phyloP scores from a whole-genome alignment of 2,888 invertebrate genomes.

The Charanyca ferruginea region DNA sequence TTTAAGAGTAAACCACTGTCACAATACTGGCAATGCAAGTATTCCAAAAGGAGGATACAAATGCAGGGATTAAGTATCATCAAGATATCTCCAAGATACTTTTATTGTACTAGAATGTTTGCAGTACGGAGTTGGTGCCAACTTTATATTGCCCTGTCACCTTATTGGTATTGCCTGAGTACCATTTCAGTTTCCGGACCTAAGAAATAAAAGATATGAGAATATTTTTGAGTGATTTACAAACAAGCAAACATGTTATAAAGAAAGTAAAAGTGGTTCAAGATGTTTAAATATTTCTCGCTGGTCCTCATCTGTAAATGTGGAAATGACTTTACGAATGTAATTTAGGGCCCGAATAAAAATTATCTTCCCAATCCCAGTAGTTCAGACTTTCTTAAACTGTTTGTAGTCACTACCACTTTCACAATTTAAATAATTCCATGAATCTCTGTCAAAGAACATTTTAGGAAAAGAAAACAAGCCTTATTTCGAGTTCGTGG shows the following conservation, averaged over 20 bases:
- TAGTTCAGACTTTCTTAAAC: no score
- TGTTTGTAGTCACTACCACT: no score
- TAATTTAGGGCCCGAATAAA: no score
- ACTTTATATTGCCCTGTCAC: constrained; percentile 19
- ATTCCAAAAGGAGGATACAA: constrained; percentile 49
- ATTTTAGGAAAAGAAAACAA: no score
- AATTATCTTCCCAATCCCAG: no score
- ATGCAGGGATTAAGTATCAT: constrained; percentile 51
- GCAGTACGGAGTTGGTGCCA: constrained; percentile 38
- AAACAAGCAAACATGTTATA: constrained; percentile 6
- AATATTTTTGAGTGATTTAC: constrained; percentile 14
- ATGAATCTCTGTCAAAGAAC: no score
- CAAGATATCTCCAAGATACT: constrained; percentile 52
- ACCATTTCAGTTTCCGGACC: constrained; percentile 21
- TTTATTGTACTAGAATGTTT: constrained; percentile 52
- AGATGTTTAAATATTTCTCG: constrained; percentile 2
- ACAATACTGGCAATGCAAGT: constrained; percentile 31
- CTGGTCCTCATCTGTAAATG: not conserved
- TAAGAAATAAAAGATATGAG: constrained; percentile 12
- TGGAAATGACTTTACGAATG: not conserved
- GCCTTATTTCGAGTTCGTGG: no score
- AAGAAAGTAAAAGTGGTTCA: constrained; percentile 1
- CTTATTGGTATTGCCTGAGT: constrained; percentile 16
- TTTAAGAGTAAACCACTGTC: constrained; percentile 56
- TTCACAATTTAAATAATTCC: no score